Evolutionary conservation across 2,113 vertebrate species (phyloP).

Genomic region (Limanda limanda): DNA sequence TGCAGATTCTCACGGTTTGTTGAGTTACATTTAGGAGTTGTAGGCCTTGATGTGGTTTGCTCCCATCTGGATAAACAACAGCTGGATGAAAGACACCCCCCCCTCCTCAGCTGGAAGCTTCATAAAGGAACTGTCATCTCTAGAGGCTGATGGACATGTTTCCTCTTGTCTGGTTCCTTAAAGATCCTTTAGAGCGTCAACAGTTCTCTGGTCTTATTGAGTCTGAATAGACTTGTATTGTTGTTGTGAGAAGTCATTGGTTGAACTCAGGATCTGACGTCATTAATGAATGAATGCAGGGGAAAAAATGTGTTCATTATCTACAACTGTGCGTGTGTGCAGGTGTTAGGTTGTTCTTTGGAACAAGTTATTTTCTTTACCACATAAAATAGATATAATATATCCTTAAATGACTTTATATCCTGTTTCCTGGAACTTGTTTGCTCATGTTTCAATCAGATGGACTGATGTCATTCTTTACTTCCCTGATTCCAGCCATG

Average conservation of each 20-base stretch:
- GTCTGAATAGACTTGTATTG: background rate
- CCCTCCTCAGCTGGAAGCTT: background rate
- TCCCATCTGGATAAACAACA: conserved; percentile 27
- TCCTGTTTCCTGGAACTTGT: background rate
- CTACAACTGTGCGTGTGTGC: too few relatives aligned
- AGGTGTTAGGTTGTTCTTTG: too few relatives aligned
- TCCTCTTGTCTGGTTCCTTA: background rate
- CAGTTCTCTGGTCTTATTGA: background rate
- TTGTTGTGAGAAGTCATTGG: too few relatives aligned
- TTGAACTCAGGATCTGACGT: too few relatives aligned
- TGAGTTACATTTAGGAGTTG: background rate
- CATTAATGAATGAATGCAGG: too few relatives aligned
- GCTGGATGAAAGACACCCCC: background rate
- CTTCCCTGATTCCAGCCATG: background rate
- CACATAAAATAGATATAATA: too few relatives aligned
- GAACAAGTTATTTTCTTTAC: too few relatives aligned
- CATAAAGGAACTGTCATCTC: background rate
- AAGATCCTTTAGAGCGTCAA: conserved; percentile 10
- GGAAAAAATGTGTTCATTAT: too few relatives aligned
- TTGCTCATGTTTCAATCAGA: background rate
- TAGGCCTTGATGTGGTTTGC: conserved; percentile 27
- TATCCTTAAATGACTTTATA: too few relatives aligned
- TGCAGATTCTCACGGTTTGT: background rate
- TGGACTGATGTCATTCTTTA: background rate
- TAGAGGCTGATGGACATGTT: background rate